Conservation (phyloP, 2,113 vertebrate species). For the Rousettus leschenaultii region DNA sequence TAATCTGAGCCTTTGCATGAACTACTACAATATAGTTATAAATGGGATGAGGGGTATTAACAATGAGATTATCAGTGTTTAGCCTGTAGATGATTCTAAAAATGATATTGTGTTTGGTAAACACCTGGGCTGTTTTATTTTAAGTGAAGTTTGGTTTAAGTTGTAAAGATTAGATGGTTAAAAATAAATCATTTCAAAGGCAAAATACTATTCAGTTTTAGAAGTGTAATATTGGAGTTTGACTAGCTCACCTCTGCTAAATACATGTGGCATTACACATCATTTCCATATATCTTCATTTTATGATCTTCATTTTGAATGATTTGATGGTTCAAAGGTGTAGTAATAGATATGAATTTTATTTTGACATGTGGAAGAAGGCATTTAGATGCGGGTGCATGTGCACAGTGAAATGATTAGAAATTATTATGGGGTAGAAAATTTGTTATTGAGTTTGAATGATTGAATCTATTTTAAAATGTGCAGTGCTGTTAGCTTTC, state of each 20-base stretch:
- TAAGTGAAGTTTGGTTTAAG: neutral
- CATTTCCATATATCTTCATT: constrained; percentile 64
- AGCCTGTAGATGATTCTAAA: neutral
- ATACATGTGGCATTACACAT: neutral
- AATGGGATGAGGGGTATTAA: neutral
- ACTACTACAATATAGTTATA: neutral
- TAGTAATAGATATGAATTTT: constrained; percentile 84
- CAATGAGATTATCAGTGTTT: neutral
- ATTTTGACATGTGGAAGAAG: constrained; percentile 85
- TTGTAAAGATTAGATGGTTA: constrained; percentile 32
- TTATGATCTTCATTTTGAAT: constrained; percentile 60
- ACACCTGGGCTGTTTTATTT: neutral
- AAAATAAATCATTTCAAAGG: constrained; percentile 32
- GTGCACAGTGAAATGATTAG: constrained; percentile 81
- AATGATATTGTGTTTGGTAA: neutral
- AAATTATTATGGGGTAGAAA: constrained; percentile 82
- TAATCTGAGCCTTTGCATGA: neutral
- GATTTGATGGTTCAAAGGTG: constrained; percentile 78
- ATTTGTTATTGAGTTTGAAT: constrained; percentile 82
- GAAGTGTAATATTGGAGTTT: neutral
- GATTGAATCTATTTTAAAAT: constrained; percentile 81
- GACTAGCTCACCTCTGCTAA: neutral
- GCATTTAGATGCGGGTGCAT: constrained; percentile 79
- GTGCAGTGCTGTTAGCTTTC: constrained; percentile 81
- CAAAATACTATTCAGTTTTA: neutral